Percentiles rank a stretch among this genome's conserved stretches.
These are phyloP conservation scores for Fragum fragum DNA, from an alignment of 2,888 invertebrate genomes.

Conservation along the genomic window DNA sequence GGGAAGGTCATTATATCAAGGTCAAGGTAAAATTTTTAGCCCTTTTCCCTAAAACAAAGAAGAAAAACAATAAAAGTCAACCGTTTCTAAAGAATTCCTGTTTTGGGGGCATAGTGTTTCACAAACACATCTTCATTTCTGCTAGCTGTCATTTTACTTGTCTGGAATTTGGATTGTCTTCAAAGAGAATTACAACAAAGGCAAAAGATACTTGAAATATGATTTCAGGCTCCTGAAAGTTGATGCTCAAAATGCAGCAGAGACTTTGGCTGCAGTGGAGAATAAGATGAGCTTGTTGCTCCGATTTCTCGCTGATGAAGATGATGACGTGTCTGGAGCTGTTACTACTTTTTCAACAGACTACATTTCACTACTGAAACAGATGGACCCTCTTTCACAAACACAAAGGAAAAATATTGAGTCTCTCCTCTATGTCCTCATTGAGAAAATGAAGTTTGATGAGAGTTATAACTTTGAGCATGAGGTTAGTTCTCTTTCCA, in stretches of 20 bases:
- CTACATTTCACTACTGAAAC: slow-evolving; percentile 87
- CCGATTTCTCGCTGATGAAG: slow-evolving; percentile 87
- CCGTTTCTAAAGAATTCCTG: too few relatives aligned
- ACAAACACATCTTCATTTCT: too few relatives aligned
- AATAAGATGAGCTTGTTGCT: slow-evolving; percentile 87
- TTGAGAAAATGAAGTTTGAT: slow-evolving; percentile 88
- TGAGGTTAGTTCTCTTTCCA: slow-evolving; percentile 83
- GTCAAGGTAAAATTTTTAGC: too few relatives aligned
- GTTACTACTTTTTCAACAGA: slow-evolving; percentile 88
- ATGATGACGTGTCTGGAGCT: slow-evolving; percentile 88
- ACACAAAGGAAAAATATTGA: slow-evolving; percentile 86
- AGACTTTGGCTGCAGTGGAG: slow-evolving; percentile 85
- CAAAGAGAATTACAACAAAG: too few relatives aligned
- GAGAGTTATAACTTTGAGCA: slow-evolving; percentile 88
- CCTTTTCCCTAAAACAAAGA: too few relatives aligned
- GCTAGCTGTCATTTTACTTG: too few relatives aligned
- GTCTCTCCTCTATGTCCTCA: slow-evolving; percentile 87
- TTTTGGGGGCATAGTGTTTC: too few relatives aligned
- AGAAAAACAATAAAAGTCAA: too few relatives aligned
- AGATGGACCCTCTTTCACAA: slow-evolving; percentile 81
- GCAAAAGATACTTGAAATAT: too few relatives aligned
- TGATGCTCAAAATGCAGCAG: slow-evolving; percentile 76
- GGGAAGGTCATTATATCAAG: too few relatives aligned
- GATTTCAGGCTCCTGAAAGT: slow-evolving; percentile 82
- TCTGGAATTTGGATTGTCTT: too few relatives aligned